phyloP scores from a whole-genome alignment of 1,140 invertebrate genomes.

The Ctenoplectra terminalis region DNA sequence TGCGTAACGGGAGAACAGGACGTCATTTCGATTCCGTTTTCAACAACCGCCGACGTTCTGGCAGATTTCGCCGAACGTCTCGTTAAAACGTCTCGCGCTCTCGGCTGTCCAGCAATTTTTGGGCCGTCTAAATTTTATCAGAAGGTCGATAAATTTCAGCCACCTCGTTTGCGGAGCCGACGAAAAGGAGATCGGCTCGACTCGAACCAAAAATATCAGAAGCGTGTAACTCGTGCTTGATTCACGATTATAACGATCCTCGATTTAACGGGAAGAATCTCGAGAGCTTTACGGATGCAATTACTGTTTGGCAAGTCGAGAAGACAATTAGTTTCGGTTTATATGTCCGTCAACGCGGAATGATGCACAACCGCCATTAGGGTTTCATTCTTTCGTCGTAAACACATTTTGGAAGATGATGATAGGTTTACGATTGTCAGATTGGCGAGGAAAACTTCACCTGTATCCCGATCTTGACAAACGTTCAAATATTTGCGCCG shows the following conservation, averaged over 20 bases:
- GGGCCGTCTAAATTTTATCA: slow-evolving; percentile 18
- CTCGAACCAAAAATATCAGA: slow-evolving; percentile 28
- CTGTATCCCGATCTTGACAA: neutral
- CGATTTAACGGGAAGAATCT: neutral
- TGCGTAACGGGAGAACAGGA: neutral
- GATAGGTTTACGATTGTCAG: neutral
- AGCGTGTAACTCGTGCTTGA: neutral
- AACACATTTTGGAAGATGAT: no score
- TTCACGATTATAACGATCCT: slow-evolving; percentile 9
- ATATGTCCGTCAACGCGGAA: neutral
- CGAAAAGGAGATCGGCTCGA: neutral
- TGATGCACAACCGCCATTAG: neutral
- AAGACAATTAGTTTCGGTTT: neutral
- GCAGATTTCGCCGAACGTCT: neutral
- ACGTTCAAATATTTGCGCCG: slow-evolving; percentile 36
- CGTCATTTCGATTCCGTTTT: neutral
- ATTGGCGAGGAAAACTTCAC: neutral
- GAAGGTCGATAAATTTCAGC: slow-evolving; percentile 16
- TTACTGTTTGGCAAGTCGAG: neutral
- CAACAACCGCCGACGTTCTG: neutral
- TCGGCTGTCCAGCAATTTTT: slow-evolving; percentile 11
- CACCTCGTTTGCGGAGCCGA: neutral
- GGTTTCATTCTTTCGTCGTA: neutral
- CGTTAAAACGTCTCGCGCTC: neutral
- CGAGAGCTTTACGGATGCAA: neutral